Evolutionary conservation across 2,888 invertebrate genomes (phyloP), one percentile per base, ranked within the genome.

Genomic region (Dinocampus coccinellae): DNA sequence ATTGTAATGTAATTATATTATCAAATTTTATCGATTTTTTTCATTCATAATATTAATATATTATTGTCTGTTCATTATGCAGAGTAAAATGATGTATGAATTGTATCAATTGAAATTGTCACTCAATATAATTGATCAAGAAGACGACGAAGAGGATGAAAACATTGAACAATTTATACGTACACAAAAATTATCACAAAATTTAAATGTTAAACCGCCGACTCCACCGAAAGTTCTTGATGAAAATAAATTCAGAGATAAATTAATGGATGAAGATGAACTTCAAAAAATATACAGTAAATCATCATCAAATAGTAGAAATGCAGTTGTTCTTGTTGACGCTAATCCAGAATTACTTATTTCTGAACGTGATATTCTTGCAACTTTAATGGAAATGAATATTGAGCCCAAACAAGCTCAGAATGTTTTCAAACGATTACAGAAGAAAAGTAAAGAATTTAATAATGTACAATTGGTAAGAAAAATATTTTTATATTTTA

Each of bases 21-120:
- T 20, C 29, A 42, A 22, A 36, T 47, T 10, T 47, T 53, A 29
- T 26, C 10, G 47, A 53, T n/a, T 53, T n/a, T 26, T n/a, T 57
- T 34, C 52, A 67, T 57, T 60, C 65, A 64, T n/a, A 55, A n/a
- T 10, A 20, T 26, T 3, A 55, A 29, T 64, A 63, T 55, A 29
- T 69, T 47, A n/a, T 36, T 39, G 3, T 3, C n/a, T 39, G n/a
- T 39, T 11, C n/a, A 3, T n/a, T 7, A 2, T 57, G 42, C 29
- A 89, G 89, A 83, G 85, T 62, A 87, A 84, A 82, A 89, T 90
- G 89, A 73, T 85, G 4, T 80, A 84, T 33, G 88, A 89, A 80
- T 84, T 90, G 22, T 83, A 88, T 57, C 85, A 87, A 65, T 78
- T 90, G 29, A 86, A 88, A 74, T 81, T 83, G 61, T 87, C 88